phyloP scores from a whole-genome alignment of 2,888 invertebrate species.

The Harpalus rufipes region DNA sequence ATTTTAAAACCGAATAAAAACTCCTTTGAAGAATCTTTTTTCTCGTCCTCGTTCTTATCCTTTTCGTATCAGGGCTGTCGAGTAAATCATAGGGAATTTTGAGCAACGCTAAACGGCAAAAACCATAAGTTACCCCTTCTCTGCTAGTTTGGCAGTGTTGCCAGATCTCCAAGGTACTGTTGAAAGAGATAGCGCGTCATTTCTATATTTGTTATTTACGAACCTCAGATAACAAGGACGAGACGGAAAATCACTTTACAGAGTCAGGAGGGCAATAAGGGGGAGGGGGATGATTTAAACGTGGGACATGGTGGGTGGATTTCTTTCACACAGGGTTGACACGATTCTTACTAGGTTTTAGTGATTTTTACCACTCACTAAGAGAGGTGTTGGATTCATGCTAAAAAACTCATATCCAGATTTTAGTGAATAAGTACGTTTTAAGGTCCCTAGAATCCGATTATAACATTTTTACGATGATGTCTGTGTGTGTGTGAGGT shows the following conservation, averaged over 20 bases:
- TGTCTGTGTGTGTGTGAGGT: too few relatives aligned
- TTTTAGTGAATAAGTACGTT: too few relatives aligned
- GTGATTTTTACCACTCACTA: too few relatives aligned
- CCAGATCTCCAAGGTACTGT: conserved; percentile 70
- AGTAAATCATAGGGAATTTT: conserved; percentile 64
- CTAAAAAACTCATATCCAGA: too few relatives aligned
- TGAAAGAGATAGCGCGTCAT: conserved; percentile 71
- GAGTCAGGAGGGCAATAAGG: neutral
- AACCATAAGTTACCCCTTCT: conserved; percentile 70
- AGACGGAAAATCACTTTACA: conserved; percentile 5
- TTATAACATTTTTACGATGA: too few relatives aligned
- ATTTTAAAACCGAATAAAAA: too few relatives aligned
- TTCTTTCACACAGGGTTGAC: neutral
- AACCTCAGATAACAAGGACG: conserved; percentile 5
- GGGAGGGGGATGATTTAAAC: neutral
- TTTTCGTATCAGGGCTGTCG: conserved; percentile 41
- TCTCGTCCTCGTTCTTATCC: neutral
- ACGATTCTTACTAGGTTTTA: too few relatives aligned
- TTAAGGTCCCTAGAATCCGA: too few relatives aligned
- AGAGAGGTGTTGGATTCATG: too few relatives aligned
- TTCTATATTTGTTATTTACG: conserved; percentile 70
- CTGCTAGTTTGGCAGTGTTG: conserved; percentile 56
- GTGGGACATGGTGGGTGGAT: neutral
- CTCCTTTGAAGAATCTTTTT: too few relatives aligned
- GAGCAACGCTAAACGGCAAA: conserved; percentile 67